Conservation (phyloP, 2,113 vertebrate species). For the Ciconia stormi region DNA sequence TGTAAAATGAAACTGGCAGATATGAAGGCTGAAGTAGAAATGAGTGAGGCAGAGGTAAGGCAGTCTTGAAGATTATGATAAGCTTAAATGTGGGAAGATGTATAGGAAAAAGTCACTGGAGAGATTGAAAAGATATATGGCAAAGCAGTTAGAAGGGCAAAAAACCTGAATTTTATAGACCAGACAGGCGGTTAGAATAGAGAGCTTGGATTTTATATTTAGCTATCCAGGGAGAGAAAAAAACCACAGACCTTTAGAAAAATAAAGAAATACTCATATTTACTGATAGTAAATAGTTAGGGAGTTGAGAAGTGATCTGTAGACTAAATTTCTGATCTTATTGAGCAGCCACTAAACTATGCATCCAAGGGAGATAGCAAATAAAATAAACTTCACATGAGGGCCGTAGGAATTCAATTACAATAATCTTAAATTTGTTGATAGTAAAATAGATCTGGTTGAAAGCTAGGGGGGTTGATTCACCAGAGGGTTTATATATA, state of each 20-base stretch:
- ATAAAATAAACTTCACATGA: neutral
- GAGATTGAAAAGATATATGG: neutral
- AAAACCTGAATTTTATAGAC: neutral
- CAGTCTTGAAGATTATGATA: neutral
- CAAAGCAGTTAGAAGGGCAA: neutral
- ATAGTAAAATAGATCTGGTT: neutral
- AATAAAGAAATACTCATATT: neutral
- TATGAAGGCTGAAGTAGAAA: neutral
- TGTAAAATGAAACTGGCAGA: neutral
- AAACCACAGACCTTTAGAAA: neutral
- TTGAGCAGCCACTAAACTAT: neutral
- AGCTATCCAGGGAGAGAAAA: neutral
- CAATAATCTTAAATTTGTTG: neutral
- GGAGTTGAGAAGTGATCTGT: neutral
- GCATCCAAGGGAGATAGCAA: neutral
- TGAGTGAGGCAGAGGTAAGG: neutral
- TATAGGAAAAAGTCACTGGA: neutral
- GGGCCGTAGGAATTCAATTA: neutral
- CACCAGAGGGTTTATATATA: neutral
- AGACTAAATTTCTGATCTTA: neutral
- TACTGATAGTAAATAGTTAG: neutral
- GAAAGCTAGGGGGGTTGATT: neutral
- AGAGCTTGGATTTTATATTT: neutral
- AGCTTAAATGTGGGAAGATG: neutral
- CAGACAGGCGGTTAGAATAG: accelerated